Evolutionary conservation across 2,888 invertebrate species (phyloP).

Genomic region (Idaea dimidiata): DNA sequence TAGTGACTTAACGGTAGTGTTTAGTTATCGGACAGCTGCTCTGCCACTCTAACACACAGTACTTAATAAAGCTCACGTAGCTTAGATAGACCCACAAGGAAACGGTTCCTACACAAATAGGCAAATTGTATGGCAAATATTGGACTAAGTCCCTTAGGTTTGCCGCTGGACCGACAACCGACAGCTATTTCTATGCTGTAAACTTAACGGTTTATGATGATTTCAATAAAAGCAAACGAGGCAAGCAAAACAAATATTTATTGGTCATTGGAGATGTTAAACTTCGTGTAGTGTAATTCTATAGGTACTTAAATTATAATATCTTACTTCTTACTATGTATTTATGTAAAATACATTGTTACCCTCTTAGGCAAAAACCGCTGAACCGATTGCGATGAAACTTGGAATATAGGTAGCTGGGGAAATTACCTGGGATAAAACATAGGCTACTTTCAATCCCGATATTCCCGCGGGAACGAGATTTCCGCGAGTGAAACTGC

Average conservation of each 20-base stretch:
- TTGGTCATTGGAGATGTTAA: slow-evolving; percentile 36
- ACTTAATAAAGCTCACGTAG: slow-evolving; percentile 47
- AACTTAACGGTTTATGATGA: slow-evolving; percentile 69
- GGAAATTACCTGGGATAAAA: no score
- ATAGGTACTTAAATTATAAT: slow-evolving; percentile 23
- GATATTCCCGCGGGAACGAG: no score
- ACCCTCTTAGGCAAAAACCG: no score
- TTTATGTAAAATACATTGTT: no score
- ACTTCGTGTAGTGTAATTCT: background rate
- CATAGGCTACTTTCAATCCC: no score
- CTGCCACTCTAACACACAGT: slow-evolving; percentile 48
- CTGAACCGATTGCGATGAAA: no score
- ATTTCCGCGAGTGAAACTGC: no score
- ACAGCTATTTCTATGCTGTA: slow-evolving; percentile 47
- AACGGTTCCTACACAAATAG: slow-evolving; percentile 71
- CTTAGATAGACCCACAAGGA: slow-evolving; percentile 56
- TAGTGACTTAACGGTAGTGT: background rate
- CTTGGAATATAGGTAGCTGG: no score
- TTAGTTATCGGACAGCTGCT: slow-evolving; percentile 28
- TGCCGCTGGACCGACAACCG: slow-evolving; percentile 41
- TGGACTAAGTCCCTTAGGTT: slow-evolving; percentile 56
- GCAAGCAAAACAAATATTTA: slow-evolving; percentile 55
- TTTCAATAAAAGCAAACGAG: slow-evolving; percentile 62
- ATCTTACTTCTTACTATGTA: no score
- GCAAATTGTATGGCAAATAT: slow-evolving; percentile 75